phyloP scores from a whole-genome alignment of 2,888 invertebrate species.

The Heliothis peltigera region DNA sequence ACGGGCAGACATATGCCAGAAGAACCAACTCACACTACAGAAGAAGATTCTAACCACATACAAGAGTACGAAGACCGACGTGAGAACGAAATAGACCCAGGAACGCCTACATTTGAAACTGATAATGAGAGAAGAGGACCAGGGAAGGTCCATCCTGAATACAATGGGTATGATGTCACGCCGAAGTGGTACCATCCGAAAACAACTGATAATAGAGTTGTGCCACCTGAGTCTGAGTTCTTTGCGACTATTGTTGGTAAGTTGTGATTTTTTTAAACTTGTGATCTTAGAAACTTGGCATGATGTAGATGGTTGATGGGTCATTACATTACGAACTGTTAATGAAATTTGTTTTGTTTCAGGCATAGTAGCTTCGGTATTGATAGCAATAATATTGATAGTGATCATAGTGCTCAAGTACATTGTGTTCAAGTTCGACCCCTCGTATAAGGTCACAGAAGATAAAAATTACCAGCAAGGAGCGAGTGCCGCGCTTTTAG shows the following conservation, averaged over 20 bases:
- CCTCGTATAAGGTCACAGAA: slow-evolving; percentile 98
- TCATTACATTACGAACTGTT: background rate
- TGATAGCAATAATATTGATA: slow-evolving; percentile 97
- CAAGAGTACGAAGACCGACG: slow-evolving; percentile 81
- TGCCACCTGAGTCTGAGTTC: slow-evolving; percentile 86
- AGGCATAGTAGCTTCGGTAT: slow-evolving; percentile 96
- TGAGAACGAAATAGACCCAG: slow-evolving; percentile 78
- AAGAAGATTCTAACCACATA: slow-evolving; percentile 84
- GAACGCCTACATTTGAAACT: slow-evolving; percentile 79
- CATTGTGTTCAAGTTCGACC: slow-evolving; percentile 94
- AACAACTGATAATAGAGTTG: slow-evolving; percentile 84
- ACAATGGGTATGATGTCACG: slow-evolving; percentile 85
- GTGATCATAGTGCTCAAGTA: slow-evolving; percentile 97
- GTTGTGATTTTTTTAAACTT: slow-evolving; percentile 45
- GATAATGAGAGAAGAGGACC: slow-evolving; percentile 74
- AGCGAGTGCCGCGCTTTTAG: slow-evolving; percentile 94
- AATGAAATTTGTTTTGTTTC: slow-evolving; percentile 49
- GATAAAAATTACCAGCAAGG: slow-evolving; percentile 94
- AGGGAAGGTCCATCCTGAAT: slow-evolving; percentile 78
- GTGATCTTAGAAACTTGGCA: too few relatives aligned
- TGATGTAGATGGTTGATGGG: too few relatives aligned
- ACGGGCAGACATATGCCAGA: slow-evolving; percentile 73
- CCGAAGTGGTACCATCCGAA: slow-evolving; percentile 87
- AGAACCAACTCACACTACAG: slow-evolving; percentile 84
- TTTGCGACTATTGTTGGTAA: slow-evolving; percentile 87